A percentile compares a stretch with the other conserved stretches of the same genome.
These are phyloP conservation scores for Amphiprion ocellaris DNA, from an alignment of 2,113 vertebrate genomes.

Conservation along the genomic window DNA sequence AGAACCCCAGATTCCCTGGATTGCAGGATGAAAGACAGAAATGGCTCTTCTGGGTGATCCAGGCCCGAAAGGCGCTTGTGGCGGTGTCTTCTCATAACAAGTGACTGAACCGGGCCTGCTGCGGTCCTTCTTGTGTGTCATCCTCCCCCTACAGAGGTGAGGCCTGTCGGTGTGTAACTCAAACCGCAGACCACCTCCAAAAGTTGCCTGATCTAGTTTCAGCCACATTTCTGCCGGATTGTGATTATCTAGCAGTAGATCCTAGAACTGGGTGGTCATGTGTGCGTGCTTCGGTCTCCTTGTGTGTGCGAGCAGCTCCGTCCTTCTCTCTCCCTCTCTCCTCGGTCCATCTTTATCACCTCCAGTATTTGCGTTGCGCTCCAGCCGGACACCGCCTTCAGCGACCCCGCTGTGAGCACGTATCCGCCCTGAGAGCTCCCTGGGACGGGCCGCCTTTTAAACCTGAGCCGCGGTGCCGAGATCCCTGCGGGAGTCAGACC, in stretches of 20 bases:
- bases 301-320: not conserved
- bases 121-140: conserved; percentile 17
- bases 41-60: not conserved
- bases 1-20: not conserved
- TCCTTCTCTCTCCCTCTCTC: conserved; percentile 21
- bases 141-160: conserved; percentile 10
- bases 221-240: conserved; percentile 32
- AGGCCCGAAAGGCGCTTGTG: conserved; percentile 5
- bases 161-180: conserved; percentile 10
- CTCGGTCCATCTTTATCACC: conserved; percentile 56
- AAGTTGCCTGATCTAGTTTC: conserved; percentile 33
- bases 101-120: not conserved
- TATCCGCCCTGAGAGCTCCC: conserved; percentile 80
- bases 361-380: conserved; percentile 80
- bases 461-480: conserved; percentile 76
- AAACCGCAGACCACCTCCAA: conserved; percentile 36
- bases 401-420: conserved; percentile 80
- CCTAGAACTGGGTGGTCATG: conserved; percentile 44
- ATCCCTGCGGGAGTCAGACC: conserved; percentile 77
- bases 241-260: conserved; percentile 17
- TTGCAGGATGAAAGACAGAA: not conserved
- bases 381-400: conserved; percentile 67
- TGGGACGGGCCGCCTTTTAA: conserved; percentile 79
- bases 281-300: conserved; percentile 30
- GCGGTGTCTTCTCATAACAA: not conserved